These are phyloP conservation scores for Cynaeus angustus DNA, from an alignment of 2,888 invertebrate species.

Conservation along the genomic window DNA sequence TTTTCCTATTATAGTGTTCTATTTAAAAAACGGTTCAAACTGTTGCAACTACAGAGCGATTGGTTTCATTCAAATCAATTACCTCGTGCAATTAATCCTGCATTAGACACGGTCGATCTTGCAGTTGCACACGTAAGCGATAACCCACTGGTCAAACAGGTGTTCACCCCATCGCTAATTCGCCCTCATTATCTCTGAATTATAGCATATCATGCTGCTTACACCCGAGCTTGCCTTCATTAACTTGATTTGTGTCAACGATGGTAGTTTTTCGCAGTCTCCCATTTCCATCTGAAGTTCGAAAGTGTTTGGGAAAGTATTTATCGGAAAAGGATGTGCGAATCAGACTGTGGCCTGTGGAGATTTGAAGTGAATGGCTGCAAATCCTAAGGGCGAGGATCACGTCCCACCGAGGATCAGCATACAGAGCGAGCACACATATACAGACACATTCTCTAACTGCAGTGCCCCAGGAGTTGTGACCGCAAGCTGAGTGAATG, in stretches of 20 bases:
- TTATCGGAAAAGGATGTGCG: conserved; percentile 55
- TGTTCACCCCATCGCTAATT: conserved; percentile 31
- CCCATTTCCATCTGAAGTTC: conserved; percentile 2
- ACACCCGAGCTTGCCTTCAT: conserved; percentile 24
- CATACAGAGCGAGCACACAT: conserved; percentile 44
- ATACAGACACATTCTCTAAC: conserved; percentile 39
- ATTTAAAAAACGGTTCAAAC: not conserved
- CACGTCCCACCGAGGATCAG: conserved; percentile 51
- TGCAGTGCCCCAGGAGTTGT: conserved; percentile 61
- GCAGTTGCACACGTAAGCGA: conserved; percentile 27
- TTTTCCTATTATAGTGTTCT: too few relatives aligned
- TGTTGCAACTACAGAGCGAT: not conserved
- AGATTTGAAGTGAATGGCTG: conserved; percentile 54
- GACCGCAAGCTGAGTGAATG: conserved; percentile 69
- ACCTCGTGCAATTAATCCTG: conserved; percentile 16
- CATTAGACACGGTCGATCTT: conserved; percentile 33
- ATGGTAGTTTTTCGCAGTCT: conserved; percentile 27
- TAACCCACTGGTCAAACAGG: conserved; percentile 33
- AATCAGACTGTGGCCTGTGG: conserved; percentile 55
- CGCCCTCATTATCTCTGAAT: conserved; percentile 46
- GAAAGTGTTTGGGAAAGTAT: conserved; percentile 53
- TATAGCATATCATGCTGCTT: conserved; percentile 36
- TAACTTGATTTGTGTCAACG: conserved; percentile 36
- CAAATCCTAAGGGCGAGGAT: conserved; percentile 52
- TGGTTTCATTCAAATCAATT: conserved; percentile 1